These are phyloP conservation scores for Eutrigla gurnardus DNA, from an alignment of 2,797 vertebrate genomes.

Conservation along the genomic window DNA sequence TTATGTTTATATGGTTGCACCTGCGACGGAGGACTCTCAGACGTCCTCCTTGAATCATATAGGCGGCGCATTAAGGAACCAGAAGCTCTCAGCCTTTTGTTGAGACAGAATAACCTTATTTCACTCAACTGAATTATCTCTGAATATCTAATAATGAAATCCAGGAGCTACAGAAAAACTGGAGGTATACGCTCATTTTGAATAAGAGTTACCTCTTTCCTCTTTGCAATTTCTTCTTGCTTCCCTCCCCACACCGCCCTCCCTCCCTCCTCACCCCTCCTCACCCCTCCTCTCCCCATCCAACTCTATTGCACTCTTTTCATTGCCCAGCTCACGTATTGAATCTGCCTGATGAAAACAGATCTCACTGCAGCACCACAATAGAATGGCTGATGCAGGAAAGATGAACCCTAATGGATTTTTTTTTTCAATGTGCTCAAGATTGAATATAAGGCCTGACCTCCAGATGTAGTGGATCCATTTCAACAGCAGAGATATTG, in stretches of 20 bases:
- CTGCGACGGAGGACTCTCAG: conserved; percentile 55
- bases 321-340: conserved; percentile 85
- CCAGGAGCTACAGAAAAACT: conserved; percentile 68
- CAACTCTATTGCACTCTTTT: conserved; percentile 82
- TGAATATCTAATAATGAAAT: conserved; percentile 79
- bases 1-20: conserved; percentile 64
- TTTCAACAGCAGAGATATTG: conserved; percentile 84
- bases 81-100: conserved; percentile 65
- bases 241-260: conserved; percentile 48
- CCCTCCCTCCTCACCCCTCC: conserved; percentile 24
- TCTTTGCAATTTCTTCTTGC: conserved; percentile 71
- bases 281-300: conserved; percentile 73
- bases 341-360: conserved; percentile 90
- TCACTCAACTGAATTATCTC: conserved; percentile 75
- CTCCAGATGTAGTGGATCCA: conserved; percentile 87
- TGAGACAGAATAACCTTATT: conserved; percentile 68
- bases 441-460: conserved; percentile 89
- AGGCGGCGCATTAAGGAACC: conserved; percentile 48
- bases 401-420: conserved; percentile 91
- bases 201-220: conserved; percentile 73
- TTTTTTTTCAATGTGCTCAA: conserved; percentile 83
- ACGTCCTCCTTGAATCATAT: conserved; percentile 56
- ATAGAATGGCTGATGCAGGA: conserved; percentile 87
- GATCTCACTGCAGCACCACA: conserved; percentile 88
- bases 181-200: conserved; percentile 73